Evolutionary conservation across 92 coral and sea anemone species (phyloP).

Genomic region (Blastomussa wellsi): DNA sequence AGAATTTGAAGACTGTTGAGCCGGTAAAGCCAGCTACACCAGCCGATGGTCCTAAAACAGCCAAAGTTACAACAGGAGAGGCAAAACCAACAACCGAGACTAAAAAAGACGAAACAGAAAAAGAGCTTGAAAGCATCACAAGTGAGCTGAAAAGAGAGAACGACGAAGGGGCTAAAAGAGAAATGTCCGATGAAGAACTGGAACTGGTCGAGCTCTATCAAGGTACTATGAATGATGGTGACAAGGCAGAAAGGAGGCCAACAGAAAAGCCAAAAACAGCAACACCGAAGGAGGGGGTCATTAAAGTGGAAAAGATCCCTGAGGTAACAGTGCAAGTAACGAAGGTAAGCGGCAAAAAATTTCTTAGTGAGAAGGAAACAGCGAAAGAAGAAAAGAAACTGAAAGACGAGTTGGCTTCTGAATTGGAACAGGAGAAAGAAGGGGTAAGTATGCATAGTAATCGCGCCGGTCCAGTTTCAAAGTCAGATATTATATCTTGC

Average conservation of each 20-base stretch:
- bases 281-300: background rate
- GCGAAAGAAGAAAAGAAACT: constrained; percentile 11
- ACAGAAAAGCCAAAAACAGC: background rate
- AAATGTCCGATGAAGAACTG: constrained; percentile 24
- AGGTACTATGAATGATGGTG: constrained; percentile 1
- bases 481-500: too few species aligned
- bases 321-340: background rate
- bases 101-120: background rate
- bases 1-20: background rate
- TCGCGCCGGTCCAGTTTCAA: too few species aligned
- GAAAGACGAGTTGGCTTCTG: constrained; percentile 1
- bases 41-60: background rate
- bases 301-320: constrained; percentile 10
- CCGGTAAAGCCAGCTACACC: background rate
- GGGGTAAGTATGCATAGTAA: background rate
- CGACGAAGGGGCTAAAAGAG: background rate
- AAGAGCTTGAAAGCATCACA: background rate
- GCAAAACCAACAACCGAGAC: background rate
- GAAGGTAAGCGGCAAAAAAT: background rate
- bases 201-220: constrained; percentile 19
- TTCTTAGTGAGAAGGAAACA: constrained; percentile 16
- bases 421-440: constrained; percentile 8
- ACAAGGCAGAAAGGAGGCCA: background rate
- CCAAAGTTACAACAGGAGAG: background rate
- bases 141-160: background rate